These are phyloP conservation scores for Cladorhizidae sp. DNA, from an alignment of 37 sponge, comb jelly and placozoan species.

Conservation along the genomic window DNA sequence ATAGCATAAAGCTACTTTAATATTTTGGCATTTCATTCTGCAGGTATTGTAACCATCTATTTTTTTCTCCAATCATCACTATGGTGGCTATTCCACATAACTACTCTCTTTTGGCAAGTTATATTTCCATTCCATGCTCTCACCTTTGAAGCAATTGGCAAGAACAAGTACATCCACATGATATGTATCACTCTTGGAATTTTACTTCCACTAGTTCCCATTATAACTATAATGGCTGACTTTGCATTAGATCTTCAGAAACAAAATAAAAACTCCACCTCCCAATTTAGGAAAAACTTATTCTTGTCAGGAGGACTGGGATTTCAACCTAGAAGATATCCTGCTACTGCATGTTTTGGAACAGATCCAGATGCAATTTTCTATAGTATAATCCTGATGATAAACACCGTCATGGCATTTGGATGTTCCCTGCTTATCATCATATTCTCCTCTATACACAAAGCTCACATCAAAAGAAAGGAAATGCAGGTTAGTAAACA, in stretches of 20 bases:
- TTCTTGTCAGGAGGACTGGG: conserved; percentile 5
- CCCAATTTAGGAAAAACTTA: not conserved
- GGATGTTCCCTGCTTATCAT: conserved; percentile 21
- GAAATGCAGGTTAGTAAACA: conserved; percentile 31
- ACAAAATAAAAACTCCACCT: not conserved
- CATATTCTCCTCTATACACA: conserved; percentile 13
- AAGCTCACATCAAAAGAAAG: no score
- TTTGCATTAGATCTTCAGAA: conserved; percentile 3
- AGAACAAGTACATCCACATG: conserved; percentile 36
- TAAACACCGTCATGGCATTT: conserved; percentile 14
- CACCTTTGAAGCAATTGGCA: not conserved
- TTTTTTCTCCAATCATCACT: conserved; percentile 8
- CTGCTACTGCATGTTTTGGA: conserved; percentile 16
- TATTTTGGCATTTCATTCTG: not conserved
- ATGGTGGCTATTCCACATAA: conserved; percentile 44
- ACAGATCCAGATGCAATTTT: conserved; percentile 3
- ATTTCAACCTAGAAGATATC: not conserved
- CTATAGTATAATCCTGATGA: conserved; percentile 18
- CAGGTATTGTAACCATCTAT: conserved; percentile 30
- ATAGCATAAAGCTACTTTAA: no score
- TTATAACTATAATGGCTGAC: conserved; percentile 1
- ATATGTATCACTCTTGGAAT: conserved; percentile 6
- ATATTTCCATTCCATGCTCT: conserved; percentile 2
- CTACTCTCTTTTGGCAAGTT: conserved; percentile 17
- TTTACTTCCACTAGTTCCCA: conserved; percentile 19